Conservation (phyloP, 2,888 invertebrate genomes). For the Drosophila paramelanica region DNA sequence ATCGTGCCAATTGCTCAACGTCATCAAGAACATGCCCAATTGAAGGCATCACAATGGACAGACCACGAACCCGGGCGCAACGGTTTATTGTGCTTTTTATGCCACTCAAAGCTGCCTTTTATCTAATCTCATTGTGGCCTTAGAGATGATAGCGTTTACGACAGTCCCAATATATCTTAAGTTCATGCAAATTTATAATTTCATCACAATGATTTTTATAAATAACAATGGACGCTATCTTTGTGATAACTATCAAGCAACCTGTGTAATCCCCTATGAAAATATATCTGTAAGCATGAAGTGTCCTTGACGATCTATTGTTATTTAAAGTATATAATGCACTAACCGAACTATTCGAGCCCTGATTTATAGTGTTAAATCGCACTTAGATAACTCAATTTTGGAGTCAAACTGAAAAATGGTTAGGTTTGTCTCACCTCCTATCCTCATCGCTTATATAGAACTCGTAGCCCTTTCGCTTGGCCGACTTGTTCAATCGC, state of each 20-base stretch:
- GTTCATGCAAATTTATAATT: slow-evolving; percentile 45
- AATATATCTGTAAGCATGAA: neutral
- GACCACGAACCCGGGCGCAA: slow-evolving; percentile 38
- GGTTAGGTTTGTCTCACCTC: slow-evolving; percentile 60
- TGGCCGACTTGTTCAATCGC: slow-evolving; percentile 81
- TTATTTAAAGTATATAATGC: too few relatives aligned
- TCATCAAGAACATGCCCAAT: slow-evolving; percentile 43
- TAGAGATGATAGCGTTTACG: slow-evolving; percentile 45
- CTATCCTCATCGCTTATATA: slow-evolving; percentile 82
- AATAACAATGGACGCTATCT: slow-evolving; percentile 21
- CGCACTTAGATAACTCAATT: too few relatives aligned
- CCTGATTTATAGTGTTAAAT: too few relatives aligned
- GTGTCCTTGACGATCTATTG: slow-evolving; percentile 4
- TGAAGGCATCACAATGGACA: slow-evolving; percentile 53
- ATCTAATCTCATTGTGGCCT: slow-evolving; percentile 57
- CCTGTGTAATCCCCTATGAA: neutral
- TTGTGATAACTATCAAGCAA: slow-evolving; percentile 9
- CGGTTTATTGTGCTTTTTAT: slow-evolving; percentile 41
- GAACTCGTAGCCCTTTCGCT: slow-evolving; percentile 80
- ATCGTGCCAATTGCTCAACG: slow-evolving; percentile 57
- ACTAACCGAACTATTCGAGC: neutral
- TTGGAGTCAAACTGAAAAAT: too few relatives aligned
- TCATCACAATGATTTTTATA: slow-evolving; percentile 49
- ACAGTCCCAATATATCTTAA: slow-evolving; percentile 24
- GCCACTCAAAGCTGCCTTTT: slow-evolving; percentile 33